These are phyloP conservation scores for Lutraria lutraria DNA, from an alignment of 2,888 invertebrate species.

Conservation along the genomic window DNA sequence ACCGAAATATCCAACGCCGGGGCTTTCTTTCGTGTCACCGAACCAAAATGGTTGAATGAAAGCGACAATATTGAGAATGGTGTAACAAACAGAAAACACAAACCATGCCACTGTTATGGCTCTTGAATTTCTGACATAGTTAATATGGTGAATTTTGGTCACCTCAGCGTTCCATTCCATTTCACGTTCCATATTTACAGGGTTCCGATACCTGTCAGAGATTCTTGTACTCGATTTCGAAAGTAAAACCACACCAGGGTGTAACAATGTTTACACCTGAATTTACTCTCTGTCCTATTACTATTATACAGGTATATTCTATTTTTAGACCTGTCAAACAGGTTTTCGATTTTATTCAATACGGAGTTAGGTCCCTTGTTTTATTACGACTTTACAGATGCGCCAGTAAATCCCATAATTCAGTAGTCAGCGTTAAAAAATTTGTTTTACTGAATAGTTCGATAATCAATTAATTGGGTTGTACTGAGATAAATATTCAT, in stretches of 20 bases:
- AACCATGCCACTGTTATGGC: conserved; percentile 99
- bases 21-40: conserved; percentile 88
- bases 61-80: conserved; percentile 97
- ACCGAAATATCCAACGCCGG: conserved; percentile 96
- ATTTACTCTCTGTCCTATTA: conserved; percentile 37
- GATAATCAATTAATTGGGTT: not conserved
- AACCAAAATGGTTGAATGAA: conserved; percentile 94
- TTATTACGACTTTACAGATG: not conserved
- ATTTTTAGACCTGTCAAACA: conserved; percentile 58
- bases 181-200: conserved; percentile 74
- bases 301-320: conserved; percentile 57
- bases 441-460: not conserved
- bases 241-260: conserved; percentile 49
- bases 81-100: conserved; percentile 98
- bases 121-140: conserved; percentile 87
- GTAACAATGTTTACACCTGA: conserved; percentile 55
- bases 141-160: conserved; percentile 81
- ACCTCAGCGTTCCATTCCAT: conserved; percentile 79
- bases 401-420: not conserved
- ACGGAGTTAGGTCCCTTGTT: conserved; percentile 17
- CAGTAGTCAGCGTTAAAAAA: not conserved
- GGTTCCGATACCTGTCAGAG: conserved; percentile 8
- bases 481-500: not conserved
- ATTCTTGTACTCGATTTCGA: conserved; percentile 18
- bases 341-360: conserved; percentile 42